phyloP scores from a whole-genome alignment of 2,113 vertebrate genomes.

The Eupsittula cactorum region DNA sequence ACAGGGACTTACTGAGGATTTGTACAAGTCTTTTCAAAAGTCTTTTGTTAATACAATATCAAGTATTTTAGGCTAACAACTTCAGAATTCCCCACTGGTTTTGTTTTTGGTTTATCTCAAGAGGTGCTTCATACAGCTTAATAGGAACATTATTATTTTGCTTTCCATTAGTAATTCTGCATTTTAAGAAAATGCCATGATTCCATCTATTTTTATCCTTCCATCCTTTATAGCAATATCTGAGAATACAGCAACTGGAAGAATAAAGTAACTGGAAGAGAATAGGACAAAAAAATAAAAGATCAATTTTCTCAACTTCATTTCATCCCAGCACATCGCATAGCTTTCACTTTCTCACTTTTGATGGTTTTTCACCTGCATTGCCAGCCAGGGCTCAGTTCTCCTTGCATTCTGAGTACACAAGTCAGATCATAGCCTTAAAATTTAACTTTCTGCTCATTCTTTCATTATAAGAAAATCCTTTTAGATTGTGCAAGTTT shows the following conservation, averaged over 20 bases:
- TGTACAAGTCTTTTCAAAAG: constrained; percentile 19
- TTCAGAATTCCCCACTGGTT: background rate
- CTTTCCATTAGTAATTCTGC: background rate
- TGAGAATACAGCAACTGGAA: background rate
- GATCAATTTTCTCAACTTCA: background rate
- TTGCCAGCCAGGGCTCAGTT: background rate
- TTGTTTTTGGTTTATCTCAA: background rate
- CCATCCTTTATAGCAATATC: background rate
- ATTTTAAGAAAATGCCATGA: background rate
- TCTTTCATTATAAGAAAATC: background rate
- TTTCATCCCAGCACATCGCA: background rate
- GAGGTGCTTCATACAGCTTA: background rate
- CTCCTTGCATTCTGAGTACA: background rate
- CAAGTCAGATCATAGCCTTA: background rate
- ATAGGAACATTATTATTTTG: background rate
- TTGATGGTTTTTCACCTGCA: background rate
- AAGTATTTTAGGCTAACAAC: background rate
- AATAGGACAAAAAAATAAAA: background rate
- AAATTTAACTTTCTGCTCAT: background rate
- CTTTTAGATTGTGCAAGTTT: background rate
- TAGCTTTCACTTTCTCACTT: background rate
- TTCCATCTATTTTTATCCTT: background rate
- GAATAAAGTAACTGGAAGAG: background rate
- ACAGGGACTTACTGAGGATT: background rate
- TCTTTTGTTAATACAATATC: background rate